Percentiles rank a stretch among this genome's conserved stretches.
phyloP scores from a whole-genome alignment of 2,888 invertebrate genomes.

The Melanostoma mellinum region DNA sequence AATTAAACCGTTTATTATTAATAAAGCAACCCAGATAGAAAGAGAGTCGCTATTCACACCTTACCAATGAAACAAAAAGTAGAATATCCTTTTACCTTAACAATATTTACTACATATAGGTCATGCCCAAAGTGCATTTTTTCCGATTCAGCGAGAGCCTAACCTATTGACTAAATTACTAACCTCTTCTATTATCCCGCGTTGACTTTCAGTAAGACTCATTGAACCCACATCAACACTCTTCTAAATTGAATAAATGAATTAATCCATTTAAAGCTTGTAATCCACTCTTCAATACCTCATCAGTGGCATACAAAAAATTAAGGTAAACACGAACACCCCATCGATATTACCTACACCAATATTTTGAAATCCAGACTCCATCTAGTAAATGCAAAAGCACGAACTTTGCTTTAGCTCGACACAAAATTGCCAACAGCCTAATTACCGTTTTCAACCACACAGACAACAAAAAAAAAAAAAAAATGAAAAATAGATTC shows the following conservation, averaged over 20 bases:
- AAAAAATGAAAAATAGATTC: not conserved
- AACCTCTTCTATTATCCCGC: too few species aligned
- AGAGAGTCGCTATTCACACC: too few species aligned
- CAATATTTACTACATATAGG: too few species aligned
- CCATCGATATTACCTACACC: not conserved
- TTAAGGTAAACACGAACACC: not conserved
- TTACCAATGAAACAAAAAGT: too few species aligned
- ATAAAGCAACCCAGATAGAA: too few species aligned
- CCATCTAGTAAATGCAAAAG: slow-evolving; percentile 5
- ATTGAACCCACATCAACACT: slow-evolving; percentile 35
- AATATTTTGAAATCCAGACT: not conserved
- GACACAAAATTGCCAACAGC: slow-evolving; percentile 31
- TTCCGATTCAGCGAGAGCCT: too few species aligned
- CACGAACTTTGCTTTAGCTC: slow-evolving; percentile 15
- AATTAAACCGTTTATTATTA: too few species aligned
- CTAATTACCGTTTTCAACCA: slow-evolving; percentile 42
- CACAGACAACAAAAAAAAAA: not conserved
- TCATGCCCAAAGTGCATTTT: too few species aligned
- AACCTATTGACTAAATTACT: too few species aligned
- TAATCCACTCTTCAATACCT: slow-evolving; percentile 21
- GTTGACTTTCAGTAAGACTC: too few species aligned
- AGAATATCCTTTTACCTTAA: too few species aligned
- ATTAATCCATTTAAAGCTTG: slow-evolving; percentile 32
- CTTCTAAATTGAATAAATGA: slow-evolving; percentile 30
- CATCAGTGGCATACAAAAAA: not conserved